Base-by-base conservation (phyloP, 2,797 vertebrate species). In the Percopsis omiscomaycus region DNA sequence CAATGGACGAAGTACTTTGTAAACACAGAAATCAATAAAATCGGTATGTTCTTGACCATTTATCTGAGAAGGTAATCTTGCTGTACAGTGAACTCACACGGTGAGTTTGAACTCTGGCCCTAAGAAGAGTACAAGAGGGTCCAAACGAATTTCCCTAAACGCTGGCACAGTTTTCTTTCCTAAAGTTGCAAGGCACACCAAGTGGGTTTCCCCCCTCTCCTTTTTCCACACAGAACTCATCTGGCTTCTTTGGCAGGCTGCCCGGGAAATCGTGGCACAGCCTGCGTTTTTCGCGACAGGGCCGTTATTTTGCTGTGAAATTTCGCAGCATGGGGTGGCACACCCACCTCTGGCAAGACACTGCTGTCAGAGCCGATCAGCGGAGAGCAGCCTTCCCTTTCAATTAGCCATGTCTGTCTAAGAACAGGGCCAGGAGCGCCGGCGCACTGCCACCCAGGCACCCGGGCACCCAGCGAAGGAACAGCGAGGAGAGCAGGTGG, bases 341-440 rank as follows among this genome's bases (percentile, higher is more conserved):
- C 85, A 85, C 85, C 89, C 84, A 90, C 87, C 89, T 88, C 91
- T 89, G 86, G 90, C 86, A 86, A 90, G 86, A 82, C 80, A 85
- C 83, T 84, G 84, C 86, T 92, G 88, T 91, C 90, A 88, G 79
- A 88, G 82, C 81, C 59, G 84, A 92, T 91, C 92, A 92, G 88
- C 78, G 74, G 80, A 83, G 83, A 89, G 85, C 85, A 86, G 85
- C 89, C 83, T 92, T 93, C 91, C 70, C 90, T 92, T 94, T 93
- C 91, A 91, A 93, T 93, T 92, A 94, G 86, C 83, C 83, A 78
- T 83, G 88, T 89, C 88, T 88, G 83, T 85, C 85, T 84, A 84
- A 83, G 86, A 88, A 84, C 75, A 69, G 83, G 86, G 86, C 87
- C 87, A 80, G 82, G 78, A 91, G 85, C 85, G 68, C 61, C 79